A percentile compares a stretch with the other conserved stretches of the same genome.
These are phyloP conservation scores for Drosophila mayri DNA, from an alignment of 1,140 invertebrate genomes.

Conservation along the genomic window DNA sequence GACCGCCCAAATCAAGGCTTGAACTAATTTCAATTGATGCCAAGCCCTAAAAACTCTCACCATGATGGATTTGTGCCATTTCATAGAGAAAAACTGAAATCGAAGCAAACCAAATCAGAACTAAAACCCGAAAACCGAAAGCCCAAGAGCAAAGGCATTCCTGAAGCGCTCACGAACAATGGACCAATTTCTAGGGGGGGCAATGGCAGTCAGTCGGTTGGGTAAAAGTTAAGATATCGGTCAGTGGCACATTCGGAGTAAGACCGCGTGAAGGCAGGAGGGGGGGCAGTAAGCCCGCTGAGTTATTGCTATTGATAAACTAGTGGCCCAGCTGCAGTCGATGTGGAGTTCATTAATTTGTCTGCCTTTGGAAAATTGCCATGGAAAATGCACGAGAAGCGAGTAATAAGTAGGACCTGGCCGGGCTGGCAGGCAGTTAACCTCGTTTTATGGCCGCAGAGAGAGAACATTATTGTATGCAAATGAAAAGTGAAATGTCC, in stretches of 20 bases:
- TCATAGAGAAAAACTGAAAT: constrained; percentile 69
- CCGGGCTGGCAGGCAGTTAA: constrained; percentile 46
- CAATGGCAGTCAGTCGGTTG: constrained; percentile 22
- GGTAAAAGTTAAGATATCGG: constrained; percentile 82
- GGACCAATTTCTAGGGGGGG: constrained; percentile 26
- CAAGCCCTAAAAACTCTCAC: constrained; percentile 58
- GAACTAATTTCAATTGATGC: constrained; percentile 59
- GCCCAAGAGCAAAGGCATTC: constrained; percentile 55
- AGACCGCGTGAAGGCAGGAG: constrained; percentile 3
- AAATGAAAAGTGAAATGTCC: constrained; percentile 81
- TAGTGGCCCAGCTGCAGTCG: constrained; percentile 63
- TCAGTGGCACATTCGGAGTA: constrained; percentile 70
- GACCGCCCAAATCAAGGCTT: constrained; percentile 31
- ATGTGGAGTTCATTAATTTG: constrained; percentile 76
- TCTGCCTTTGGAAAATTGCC: constrained; percentile 70
- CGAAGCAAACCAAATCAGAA: constrained; percentile 69
- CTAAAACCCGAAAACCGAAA: constrained; percentile 60
- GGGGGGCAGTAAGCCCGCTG: constrained; percentile 38
- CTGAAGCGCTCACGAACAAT: constrained; percentile 62
- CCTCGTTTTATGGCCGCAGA: constrained; percentile 60
- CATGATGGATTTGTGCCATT: constrained; percentile 70
- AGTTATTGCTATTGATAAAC: constrained; percentile 66
- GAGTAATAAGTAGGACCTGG: constrained; percentile 23
- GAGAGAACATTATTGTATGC: constrained; percentile 76
- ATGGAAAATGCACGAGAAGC: constrained; percentile 57